Evolutionary conservation across 2,797 vertebrate genomes (phyloP).

Genomic region (Emydoidea blandingii): DNA sequence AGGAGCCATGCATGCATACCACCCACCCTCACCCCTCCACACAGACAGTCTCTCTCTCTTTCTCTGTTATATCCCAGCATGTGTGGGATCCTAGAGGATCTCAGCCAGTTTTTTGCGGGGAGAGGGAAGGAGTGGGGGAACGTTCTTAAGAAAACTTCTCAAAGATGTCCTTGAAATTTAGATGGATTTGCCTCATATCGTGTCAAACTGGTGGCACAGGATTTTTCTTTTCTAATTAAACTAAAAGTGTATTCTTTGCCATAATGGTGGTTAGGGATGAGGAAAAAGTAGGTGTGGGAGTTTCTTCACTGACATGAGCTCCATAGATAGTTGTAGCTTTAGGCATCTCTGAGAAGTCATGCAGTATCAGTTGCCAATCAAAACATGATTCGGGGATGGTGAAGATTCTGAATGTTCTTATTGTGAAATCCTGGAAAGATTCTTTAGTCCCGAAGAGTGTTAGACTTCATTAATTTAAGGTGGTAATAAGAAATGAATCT

Average conservation of each 20-base stretch:
- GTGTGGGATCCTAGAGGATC: not conserved
- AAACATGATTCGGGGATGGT: constrained; percentile 22
- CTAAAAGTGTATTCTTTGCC: constrained; percentile 66
- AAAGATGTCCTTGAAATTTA: constrained; percentile 51
- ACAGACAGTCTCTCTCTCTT: not conserved
- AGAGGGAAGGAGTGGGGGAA: not conserved
- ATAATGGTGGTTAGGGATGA: constrained; percentile 23
- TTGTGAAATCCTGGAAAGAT: constrained; percentile 20
- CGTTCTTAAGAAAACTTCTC: not conserved
- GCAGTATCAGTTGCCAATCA: constrained; percentile 47
- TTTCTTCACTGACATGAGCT: constrained; percentile 55
- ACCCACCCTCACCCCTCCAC: not conserved
- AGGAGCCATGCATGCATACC: not conserved
- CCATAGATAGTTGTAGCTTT: constrained; percentile 71
- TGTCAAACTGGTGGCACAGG: constrained; percentile 55
- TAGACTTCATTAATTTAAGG: not conserved
- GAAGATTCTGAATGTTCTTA: constrained; percentile 6
- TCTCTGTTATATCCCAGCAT: not conserved
- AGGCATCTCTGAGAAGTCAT: constrained; percentile 65
- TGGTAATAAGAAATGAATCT: not conserved
- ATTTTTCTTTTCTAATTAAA: constrained; percentile 73
- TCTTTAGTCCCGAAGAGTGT: not conserved
- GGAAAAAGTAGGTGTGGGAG: constrained; percentile 49
- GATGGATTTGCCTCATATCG: constrained; percentile 56
- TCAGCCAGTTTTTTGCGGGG: not conserved